phyloP scores from a whole-genome alignment of 2,888 invertebrate genomes.

The Julus scandinavius region DNA sequence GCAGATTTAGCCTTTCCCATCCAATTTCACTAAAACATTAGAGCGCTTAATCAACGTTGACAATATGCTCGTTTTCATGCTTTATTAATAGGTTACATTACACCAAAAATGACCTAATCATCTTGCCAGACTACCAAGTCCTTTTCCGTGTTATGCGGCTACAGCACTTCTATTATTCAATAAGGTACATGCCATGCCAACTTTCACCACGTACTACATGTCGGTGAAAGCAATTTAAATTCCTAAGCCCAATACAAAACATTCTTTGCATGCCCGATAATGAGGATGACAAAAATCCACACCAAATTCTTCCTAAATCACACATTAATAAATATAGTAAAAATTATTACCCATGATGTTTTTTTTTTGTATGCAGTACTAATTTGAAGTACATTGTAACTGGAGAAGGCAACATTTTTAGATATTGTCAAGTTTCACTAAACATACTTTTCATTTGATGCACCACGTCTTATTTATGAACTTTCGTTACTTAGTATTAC shows the following conservation, averaged over 20 bases:
- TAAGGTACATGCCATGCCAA: background rate
- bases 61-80: background rate
- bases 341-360: too few species aligned
- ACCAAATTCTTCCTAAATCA: too few species aligned
- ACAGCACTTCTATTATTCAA: background rate
- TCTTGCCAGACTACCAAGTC: conserved; percentile 10
- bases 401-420: too few species aligned
- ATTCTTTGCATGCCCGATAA: background rate
- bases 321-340: too few species aligned
- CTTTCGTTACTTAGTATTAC: too few species aligned
- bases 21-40: conserved; percentile 39
- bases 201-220: background rate
- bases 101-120: conserved; percentile 35
- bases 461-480: too few species aligned
- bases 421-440: too few species aligned
- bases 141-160: conserved; percentile 20
- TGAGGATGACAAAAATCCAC: background rate
- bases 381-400: too few species aligned
- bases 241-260: background rate
- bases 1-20: conserved; percentile 8
- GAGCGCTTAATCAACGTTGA: conserved; percentile 22
- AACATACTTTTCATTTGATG: too few species aligned
- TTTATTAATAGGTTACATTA: conserved; percentile 18
- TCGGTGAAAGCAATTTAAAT: background rate
- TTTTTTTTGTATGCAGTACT: too few species aligned